These are phyloP conservation scores for Propithecus perrieri DNA, from an alignment of 2,797 vertebrate species.

Conservation along the genomic window DNA sequence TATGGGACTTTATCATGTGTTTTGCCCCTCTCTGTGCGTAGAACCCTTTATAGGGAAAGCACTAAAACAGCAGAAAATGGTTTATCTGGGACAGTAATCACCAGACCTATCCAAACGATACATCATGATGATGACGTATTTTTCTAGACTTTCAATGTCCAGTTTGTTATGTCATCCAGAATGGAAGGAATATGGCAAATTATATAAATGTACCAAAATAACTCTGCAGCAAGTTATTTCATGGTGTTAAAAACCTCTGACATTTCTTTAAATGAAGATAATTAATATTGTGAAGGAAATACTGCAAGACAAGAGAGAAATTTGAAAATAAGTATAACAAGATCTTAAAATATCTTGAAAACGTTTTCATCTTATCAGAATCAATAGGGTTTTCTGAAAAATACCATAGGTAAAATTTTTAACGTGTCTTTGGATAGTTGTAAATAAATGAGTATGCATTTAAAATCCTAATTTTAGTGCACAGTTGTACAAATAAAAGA, in stretches of 20 bases:
- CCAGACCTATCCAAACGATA: not conserved
- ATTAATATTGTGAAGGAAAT: not conserved
- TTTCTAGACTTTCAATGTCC: not conserved
- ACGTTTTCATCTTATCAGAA: not conserved
- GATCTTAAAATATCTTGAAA: not conserved
- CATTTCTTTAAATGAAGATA: not conserved
- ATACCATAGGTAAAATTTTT: not conserved
- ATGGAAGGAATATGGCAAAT: not conserved
- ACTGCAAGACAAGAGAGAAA: not conserved
- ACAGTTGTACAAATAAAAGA: not conserved
- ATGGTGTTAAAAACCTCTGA: not conserved
- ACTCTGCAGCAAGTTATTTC: not conserved
- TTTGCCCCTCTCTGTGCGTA: not conserved
- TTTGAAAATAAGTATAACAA: not conserved
- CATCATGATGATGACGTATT: not conserved
- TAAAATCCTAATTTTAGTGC: not conserved
- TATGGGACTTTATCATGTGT: not conserved
- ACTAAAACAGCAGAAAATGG: not conserved
- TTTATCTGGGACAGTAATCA: not conserved
- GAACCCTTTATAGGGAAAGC: not conserved
- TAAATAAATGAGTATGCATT: not conserved
- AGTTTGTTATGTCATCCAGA: not conserved
- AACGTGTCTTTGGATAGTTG: not conserved
- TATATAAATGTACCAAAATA: not conserved
- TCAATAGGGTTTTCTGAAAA: not conserved